Evolutionary conservation across 2,888 invertebrate species (phyloP).

Genomic region (Mylabris sibirica): DNA sequence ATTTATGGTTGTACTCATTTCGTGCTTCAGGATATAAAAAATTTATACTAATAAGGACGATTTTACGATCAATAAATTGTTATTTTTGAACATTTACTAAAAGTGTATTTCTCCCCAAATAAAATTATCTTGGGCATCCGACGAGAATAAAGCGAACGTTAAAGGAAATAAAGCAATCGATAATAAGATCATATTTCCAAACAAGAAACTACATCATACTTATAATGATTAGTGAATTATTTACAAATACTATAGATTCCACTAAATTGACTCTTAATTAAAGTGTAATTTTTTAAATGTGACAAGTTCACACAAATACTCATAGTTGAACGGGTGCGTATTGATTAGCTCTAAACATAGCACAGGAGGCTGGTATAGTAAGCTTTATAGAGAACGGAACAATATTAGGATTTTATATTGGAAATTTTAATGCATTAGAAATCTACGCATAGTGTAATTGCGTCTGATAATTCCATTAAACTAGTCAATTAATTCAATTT

Average conservation of each 20-base stretch:
- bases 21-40: neutral
- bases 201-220: too few relatives aligned
- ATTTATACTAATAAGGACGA: neutral
- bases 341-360: constrained; percentile 36
- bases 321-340: constrained; percentile 22
- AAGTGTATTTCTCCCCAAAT: too few relatives aligned
- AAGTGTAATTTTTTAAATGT: neutral
- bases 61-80: neutral
- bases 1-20: neutral
- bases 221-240: too few relatives aligned
- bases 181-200: neutral
- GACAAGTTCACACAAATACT: neutral
- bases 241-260: too few relatives aligned
- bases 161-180: neutral
- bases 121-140: too few relatives aligned
- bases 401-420: neutral
- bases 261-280: neutral
- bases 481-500: too few relatives aligned
- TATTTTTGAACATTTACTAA: neutral
- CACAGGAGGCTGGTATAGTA: constrained; percentile 26
- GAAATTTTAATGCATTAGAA: neutral
- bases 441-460: too few relatives aligned
- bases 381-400: constrained; percentile 8
- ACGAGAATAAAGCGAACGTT: neutral
- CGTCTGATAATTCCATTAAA: too few relatives aligned